Evolutionary conservation across 30 jellyfish, hydroid and myxozoan species (phyloP), one percentile per base, ranked within the genome.

Genomic region (Catostylus mosaicus): DNA sequence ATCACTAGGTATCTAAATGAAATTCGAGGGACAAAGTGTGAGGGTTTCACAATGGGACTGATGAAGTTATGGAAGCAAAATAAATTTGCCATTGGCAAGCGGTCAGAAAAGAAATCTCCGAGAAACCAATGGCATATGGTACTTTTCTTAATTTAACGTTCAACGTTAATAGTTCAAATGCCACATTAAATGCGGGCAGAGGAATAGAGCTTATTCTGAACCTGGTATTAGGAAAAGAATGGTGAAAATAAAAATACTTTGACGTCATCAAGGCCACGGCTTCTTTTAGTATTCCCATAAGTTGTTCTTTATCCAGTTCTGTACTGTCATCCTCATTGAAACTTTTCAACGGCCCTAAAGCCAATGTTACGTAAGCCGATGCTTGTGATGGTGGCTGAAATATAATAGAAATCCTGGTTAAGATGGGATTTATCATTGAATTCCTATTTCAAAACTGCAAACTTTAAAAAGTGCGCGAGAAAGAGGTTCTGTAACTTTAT

Each of bases 301-400:
- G 51, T 1, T 46, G 45, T 11, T 80, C 78, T 11, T 48, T n/a
- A 35, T 68, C 77, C 0, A 51, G 27, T 1, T 24, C 60, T 5
- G 46, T 62, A 23, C 34, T 20, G 38, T 59, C 71, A 67, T 56
- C 74, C 0, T 68, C 92, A 37, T 66, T 33, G 40, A 82, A 82
- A 43, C 9, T 47, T 57, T 72, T 71, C 48, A 70, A 30, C 24
- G 92, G 92, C 14, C 61, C 1, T 34, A 82, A 82, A 8, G 92
- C 86, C 8, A 61, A 56, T 1, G 85, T 54, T 9, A 82, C 62
- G 29, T 61, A 82, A n/a, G 79, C 72, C 0, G 92, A 82, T 24
- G 85, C 79, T 52, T 82, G 86, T 3, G 65, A 48, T 26, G 92
- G 92, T 30, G 75, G 92, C 92, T 82, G 29, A n/a, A 59, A 59